These are phyloP conservation scores for Brachionus plicatilis DNA, from an alignment of 1,140 invertebrate species.

Conservation along the genomic window DNA sequence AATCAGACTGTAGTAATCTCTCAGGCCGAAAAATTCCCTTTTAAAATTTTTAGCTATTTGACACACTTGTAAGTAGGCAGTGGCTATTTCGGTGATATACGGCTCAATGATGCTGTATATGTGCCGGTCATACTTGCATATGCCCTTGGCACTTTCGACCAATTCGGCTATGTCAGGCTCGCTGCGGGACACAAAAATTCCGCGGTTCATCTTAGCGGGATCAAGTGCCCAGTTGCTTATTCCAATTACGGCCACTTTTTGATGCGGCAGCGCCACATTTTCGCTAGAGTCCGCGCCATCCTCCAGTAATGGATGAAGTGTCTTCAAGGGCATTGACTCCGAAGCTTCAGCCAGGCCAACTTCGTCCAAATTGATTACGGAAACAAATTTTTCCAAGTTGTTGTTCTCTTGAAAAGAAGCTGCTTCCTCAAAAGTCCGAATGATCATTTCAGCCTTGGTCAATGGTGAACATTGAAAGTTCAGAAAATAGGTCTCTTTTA, in stretches of 20 bases:
- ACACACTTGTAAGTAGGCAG: slow-evolving; percentile 47
- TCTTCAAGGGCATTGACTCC: slow-evolving; percentile 50
- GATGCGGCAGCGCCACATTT: neutral
- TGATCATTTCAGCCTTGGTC: slow-evolving; percentile 49
- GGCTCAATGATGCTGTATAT: slow-evolving; percentile 42
- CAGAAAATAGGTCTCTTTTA: slow-evolving; percentile 46
- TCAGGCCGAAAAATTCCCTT: slow-evolving; percentile 52
- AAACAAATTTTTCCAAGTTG: slow-evolving; percentile 46
- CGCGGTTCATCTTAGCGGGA: slow-evolving; percentile 51
- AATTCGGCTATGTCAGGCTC: slow-evolving; percentile 47
- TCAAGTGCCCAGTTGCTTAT: slow-evolving; percentile 54
- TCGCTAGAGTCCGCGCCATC: slow-evolving; percentile 41
- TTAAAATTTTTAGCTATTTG: slow-evolving; percentile 42
- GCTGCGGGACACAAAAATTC: slow-evolving; percentile 49
- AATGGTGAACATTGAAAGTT: slow-evolving; percentile 51
- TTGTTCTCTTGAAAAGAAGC: slow-evolving; percentile 48
- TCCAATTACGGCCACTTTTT: slow-evolving; percentile 50
- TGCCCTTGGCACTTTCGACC: slow-evolving; percentile 46
- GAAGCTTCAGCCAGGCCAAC: slow-evolving; percentile 50
- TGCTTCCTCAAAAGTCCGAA: slow-evolving; percentile 48
- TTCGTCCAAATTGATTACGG: slow-evolving; percentile 51
- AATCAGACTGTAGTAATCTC: slow-evolving; percentile 53
- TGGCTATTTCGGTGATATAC: slow-evolving; percentile 43
- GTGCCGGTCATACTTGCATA: slow-evolving; percentile 44
- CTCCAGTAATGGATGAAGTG: slow-evolving; percentile 44